Evolutionary conservation across 2,888 invertebrate genomes (phyloP).

Genomic region (Cheilosia vulpina): DNA sequence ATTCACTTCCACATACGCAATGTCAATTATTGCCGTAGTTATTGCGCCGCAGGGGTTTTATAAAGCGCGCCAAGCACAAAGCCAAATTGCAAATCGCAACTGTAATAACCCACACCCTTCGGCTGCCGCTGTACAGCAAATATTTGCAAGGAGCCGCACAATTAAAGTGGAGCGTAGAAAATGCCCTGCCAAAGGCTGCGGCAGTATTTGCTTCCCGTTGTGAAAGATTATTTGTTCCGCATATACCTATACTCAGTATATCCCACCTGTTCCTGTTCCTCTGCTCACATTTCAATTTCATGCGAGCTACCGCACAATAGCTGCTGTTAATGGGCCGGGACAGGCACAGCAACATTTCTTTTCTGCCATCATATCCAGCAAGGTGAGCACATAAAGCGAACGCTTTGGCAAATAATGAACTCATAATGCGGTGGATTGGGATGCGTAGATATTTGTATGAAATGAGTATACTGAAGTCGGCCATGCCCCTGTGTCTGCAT

Average conservation of each 20-base stretch:
- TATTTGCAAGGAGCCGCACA: conserved; percentile 64
- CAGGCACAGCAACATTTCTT: conserved; percentile 42
- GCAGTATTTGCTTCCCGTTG: conserved; percentile 67
- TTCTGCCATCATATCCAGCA: conserved; percentile 25
- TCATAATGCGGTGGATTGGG: conserved; percentile 65
- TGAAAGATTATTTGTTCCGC: conserved; percentile 62
- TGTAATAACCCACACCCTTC: conserved; percentile 43
- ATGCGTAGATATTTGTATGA: background rate
- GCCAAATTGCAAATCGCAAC: conserved; percentile 65
- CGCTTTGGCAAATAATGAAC: conserved; percentile 68
- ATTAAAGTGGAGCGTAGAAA: conserved; percentile 28
- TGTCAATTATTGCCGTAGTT: conserved; percentile 71
- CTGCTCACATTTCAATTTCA: conserved; percentile 16
- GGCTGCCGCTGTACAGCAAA: conserved; percentile 42
- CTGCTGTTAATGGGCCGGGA: conserved; percentile 48
- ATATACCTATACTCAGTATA: background rate
- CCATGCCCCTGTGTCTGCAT: too few relatives aligned
- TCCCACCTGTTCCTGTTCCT: conserved; percentile 9
- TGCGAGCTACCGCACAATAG: conserved; percentile 44
- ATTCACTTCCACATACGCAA: conserved; percentile 55
- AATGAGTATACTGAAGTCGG: conserved; percentile 64
- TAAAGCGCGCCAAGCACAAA: conserved; percentile 57
- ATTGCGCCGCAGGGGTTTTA: conserved; percentile 61
- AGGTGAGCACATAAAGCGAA: conserved; percentile 45
- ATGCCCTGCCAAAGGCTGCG: conserved; percentile 33